These are phyloP conservation scores for Labeo calbasu DNA, from an alignment of 2,797 vertebrate genomes.

Conservation along the genomic window DNA sequence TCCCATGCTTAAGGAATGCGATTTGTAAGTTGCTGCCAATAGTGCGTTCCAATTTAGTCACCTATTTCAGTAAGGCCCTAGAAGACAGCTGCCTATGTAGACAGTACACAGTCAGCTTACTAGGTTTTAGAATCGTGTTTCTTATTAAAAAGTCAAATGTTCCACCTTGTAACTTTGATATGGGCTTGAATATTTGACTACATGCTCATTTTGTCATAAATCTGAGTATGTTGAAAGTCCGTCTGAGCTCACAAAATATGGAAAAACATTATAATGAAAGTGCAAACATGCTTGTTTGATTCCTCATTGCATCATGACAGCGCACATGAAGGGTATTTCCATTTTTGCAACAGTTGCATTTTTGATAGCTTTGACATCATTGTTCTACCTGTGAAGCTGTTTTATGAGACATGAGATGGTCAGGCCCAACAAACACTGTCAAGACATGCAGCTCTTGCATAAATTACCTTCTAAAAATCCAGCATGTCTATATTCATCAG, in stretches of 20 bases:
- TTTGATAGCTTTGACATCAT: slow-evolving; percentile 11
- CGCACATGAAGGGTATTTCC: background rate
- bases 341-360: background rate
- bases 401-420: background rate
- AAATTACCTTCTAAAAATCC: background rate
- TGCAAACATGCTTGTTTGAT: background rate
- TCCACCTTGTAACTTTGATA: background rate
- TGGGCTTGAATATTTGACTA: background rate
- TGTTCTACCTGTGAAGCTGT: background rate
- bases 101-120: background rate
- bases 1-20: background rate
- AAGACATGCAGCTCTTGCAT: slow-evolving; percentile 9
- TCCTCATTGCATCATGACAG: background rate
- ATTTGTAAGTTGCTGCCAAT: background rate
- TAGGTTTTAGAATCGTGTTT: background rate
- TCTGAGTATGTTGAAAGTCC: background rate
- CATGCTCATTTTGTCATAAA: background rate
- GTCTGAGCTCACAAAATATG: background rate
- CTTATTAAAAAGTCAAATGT: background rate
- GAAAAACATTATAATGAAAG: background rate
- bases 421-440: background rate
- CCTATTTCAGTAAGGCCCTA: background rate
- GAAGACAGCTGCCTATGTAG: slow-evolving; percentile 7
- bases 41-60: background rate
- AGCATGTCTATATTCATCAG: background rate